phyloP scores from a whole-genome alignment of 2,888 invertebrate species.

The Isotomurus palustris region DNA sequence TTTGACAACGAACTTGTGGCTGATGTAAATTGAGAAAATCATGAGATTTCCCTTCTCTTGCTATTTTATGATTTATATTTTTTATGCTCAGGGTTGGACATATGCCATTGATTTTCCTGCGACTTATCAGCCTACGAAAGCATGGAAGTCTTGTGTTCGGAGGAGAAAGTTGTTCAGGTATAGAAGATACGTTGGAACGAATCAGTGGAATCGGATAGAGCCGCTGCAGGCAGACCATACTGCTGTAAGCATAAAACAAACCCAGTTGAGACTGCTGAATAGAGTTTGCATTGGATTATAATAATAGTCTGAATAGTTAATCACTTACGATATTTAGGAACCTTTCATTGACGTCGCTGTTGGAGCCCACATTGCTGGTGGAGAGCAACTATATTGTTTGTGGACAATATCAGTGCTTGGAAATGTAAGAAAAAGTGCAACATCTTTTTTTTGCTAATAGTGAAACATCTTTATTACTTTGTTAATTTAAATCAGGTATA shows the following conservation, averaged over 20 bases:
- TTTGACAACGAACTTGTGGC: constrained; percentile 80
- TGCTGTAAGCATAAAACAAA: constrained; percentile 57
- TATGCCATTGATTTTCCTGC: constrained; percentile 89
- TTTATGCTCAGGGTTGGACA: constrained; percentile 72
- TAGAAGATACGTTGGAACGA: constrained; percentile 79
- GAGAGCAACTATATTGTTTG: constrained; percentile 68
- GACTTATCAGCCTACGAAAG: constrained; percentile 75
- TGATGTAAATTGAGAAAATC: constrained; percentile 57
- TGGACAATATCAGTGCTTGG: constrained; percentile 93
- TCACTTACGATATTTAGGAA: constrained; percentile 56
- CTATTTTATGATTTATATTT: not conserved
- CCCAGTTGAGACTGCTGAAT: no score
- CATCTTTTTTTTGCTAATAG: not conserved
- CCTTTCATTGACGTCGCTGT: constrained; percentile 88
- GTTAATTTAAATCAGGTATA: constrained; percentile 59
- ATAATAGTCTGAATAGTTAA: not conserved
- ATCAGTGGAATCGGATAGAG: constrained; percentile 88
- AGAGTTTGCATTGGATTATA: no score
- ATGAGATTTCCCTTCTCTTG: not conserved
- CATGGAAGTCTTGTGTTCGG: constrained; percentile 83
- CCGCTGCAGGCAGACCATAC: constrained; percentile 84
- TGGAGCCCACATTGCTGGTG: constrained; percentile 70
- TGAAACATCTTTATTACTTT: not conserved
- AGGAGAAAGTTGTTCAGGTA: constrained; percentile 79
- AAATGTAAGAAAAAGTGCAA: constrained; percentile 55